Evolutionary conservation across 2,113 vertebrate genomes (phyloP).

Genomic region (Cinclus cinclus): DNA sequence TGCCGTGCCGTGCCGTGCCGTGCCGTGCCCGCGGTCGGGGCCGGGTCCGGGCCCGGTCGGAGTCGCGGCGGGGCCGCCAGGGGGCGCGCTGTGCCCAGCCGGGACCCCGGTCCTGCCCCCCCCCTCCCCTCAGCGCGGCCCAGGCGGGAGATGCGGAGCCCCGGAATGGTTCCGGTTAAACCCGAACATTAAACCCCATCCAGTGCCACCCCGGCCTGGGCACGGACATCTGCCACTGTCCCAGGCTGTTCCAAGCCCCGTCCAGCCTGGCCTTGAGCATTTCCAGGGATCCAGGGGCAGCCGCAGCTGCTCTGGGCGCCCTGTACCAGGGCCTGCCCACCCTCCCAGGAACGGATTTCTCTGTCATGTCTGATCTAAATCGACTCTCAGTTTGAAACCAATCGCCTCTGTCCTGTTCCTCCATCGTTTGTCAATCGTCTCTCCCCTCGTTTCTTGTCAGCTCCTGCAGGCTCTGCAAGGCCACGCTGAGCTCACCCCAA

Average conservation of each 20-base stretch:
- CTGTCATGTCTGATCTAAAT: background rate
- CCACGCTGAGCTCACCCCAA: rapidly evolving
- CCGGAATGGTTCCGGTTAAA: background rate
- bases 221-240: background rate
- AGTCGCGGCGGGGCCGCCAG: conserved; percentile 45
- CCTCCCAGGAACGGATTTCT: background rate
- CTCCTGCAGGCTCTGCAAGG: background rate
- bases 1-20: rapidly evolving
- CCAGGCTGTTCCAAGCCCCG: background rate
- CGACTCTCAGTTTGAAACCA: background rate
- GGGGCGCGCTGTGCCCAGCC: conserved; percentile 56
- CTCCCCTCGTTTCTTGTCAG: background rate
- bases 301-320: too few species aligned
- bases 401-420: background rate
- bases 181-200: background rate
- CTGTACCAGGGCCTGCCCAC: too few species aligned
- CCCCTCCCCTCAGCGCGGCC: background rate
- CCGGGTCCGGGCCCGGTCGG: background rate
- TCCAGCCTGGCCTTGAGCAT: too few species aligned
- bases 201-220: background rate
- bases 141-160: background rate
- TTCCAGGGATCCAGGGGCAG: too few species aligned
- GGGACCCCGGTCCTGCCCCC: background rate
- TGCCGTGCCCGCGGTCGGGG: too few species aligned
- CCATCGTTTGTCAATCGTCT: background rate